These are phyloP conservation scores for Eilema depressum DNA, from an alignment of 2,888 invertebrate genomes.

Conservation along the genomic window DNA sequence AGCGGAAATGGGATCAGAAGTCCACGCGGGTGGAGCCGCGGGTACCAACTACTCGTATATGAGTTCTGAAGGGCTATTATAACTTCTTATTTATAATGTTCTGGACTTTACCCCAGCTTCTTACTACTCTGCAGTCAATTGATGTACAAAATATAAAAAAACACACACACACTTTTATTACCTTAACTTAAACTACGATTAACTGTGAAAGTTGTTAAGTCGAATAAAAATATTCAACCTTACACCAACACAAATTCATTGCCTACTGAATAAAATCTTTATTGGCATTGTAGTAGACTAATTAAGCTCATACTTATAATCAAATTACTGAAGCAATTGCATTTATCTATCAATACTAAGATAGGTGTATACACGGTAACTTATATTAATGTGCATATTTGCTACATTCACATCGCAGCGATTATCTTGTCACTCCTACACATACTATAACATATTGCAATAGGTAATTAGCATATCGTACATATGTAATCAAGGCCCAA, in stretches of 20 bases:
- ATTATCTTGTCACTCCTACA: neutral
- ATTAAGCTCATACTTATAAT: neutral
- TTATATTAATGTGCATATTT: too few relatives aligned
- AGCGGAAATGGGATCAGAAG: too few relatives aligned
- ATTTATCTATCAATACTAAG: neutral
- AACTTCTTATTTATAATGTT: neutral
- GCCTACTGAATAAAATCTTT: neutral
- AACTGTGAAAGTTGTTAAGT: too few relatives aligned
- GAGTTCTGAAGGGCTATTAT: neutral
- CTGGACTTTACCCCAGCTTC: too few relatives aligned
- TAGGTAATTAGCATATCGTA: neutral
- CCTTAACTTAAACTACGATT: too few relatives aligned
- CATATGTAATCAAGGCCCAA: neutral
- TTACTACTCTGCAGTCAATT: too few relatives aligned
- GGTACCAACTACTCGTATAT: too few relatives aligned
- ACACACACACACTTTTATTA: too few relatives aligned
- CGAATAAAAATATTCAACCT: too few relatives aligned
- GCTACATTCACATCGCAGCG: neutral
- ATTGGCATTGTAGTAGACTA: neutral
- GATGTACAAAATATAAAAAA: too few relatives aligned
- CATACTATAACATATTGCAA: neutral
- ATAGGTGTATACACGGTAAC: too few relatives aligned
- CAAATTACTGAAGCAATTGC: neutral
- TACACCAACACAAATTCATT: neutral
- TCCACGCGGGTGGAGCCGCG: too few relatives aligned